Evolutionary conservation across 2,888 invertebrate species (phyloP), one percentile per base, ranked within the genome.

Genomic region (Harpagoxenus sublaevis): DNA sequence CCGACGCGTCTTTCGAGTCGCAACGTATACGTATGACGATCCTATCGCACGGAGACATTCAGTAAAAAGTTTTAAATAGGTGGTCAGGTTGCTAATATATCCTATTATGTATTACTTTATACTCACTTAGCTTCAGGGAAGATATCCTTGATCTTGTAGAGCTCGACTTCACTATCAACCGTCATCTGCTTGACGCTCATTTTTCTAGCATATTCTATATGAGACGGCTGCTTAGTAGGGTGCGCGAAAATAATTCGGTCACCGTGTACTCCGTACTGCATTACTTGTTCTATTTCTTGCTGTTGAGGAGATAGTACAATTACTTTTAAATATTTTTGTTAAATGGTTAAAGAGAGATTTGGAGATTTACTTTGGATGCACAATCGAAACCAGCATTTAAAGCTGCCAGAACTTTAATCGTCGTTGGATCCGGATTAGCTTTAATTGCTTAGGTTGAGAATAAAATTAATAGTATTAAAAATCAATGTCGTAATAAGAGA

Each of bases 341-440:
- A n/a, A 39, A 15, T 39, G 9, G 1, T 39, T 39, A 39, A 39
- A 53, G 35, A 31, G 18, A 45, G 12, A 53, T 15, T 35, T n/a
- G 9, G 39, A 10, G 3, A 53, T 42, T 81, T 92, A 94, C 94
- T 91, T 93, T 92, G 87, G 96, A 96, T 18, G 97, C 97, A 93
- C 97, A 97, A 93, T 97, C 97, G 93, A 97, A 97, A 73, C 96
- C 96, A 23, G 95, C 94, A 73, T 96, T 96, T 51, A 96, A 93
- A 55, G 95, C 94, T 15, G 96, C 96, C 73, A 97, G 78, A 63
- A 92, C 89, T 91, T 93, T 93, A 53, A 95, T 89, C 4, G 94
- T 95, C 5, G 95, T 93, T 51, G 94, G 93, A 89, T 96, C 95
- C 77, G 96, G 95, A 94, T 97, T 97, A 92, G 96, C 97, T 93